Percentiles rank a stretch among this genome's conserved stretches.
Conservation (phyloP, 2,888 invertebrate genomes). For the Sylvicola cinctus region DNA sequence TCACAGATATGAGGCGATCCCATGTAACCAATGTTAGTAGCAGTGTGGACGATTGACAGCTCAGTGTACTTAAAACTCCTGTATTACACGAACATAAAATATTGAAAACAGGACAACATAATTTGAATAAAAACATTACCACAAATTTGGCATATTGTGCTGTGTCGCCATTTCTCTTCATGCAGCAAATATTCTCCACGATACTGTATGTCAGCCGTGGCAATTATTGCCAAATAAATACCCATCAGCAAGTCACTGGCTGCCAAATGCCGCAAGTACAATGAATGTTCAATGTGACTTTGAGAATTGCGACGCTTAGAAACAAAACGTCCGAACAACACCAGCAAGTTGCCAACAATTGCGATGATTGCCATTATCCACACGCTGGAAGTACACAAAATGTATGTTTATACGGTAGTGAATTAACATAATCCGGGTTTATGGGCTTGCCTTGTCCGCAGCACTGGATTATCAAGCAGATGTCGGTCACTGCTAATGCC, state of each 20-base stretch:
- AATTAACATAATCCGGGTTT: conserved; percentile 5
- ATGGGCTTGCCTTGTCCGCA: conserved; percentile 32
- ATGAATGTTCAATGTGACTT: conserved; percentile 34
- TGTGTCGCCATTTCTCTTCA: conserved; percentile 35
- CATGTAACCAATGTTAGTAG: conserved; percentile 36
- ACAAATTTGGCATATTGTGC: conserved; percentile 31
- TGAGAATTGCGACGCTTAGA: conserved; percentile 29
- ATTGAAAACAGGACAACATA: neutral
- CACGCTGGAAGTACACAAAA: conserved; percentile 23
- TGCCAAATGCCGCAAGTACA: conserved; percentile 38
- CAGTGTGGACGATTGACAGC: conserved; percentile 38
- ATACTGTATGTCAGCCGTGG: conserved; percentile 27
- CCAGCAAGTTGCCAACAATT: conserved; percentile 34
- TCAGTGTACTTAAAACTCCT: conserved; percentile 37
- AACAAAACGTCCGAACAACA: conserved; percentile 31
- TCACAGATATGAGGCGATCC: conserved; percentile 37
- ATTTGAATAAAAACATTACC: conserved; percentile 20
- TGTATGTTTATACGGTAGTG: neutral
- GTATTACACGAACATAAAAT: conserved; percentile 6
- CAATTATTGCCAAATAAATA: conserved; percentile 35
- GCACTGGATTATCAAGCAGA: conserved; percentile 32
- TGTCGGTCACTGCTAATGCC: conserved; percentile 36
- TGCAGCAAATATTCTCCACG: conserved; percentile 33
- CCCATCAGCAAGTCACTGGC: conserved; percentile 42
- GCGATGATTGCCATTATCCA: conserved; percentile 39